Percentiles rank a stretch among this genome's conserved stretches.
phyloP scores from a whole-genome alignment of 2,113 vertebrate species.

The human (Homo sapiens) region GRCh38 chr18:34137501-34138000 shows the following conservation, averaged over 20 bases:
- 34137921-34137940: neutral
- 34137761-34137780: neutral
- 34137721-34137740: neutral
- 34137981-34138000: neutral
- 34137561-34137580: neutral
- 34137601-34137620: neutral
- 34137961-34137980: neutral
- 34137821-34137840: neutral
- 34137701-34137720: neutral
- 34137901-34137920: neutral
- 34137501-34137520: neutral
- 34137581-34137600: neutral
- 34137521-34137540: neutral
- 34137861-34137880: neutral
- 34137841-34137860: neutral
- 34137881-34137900: neutral
- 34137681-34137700: neutral
- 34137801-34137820: too few species aligned
- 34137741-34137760: neutral
- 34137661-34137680: neutral
- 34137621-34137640: neutral
- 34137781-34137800: rapidly evolving
- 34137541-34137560: neutral
- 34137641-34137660: neutral
- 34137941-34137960: neutral